Conservation (phyloP, 2,888 invertebrate species). For the Tribolium freemani region DNA sequence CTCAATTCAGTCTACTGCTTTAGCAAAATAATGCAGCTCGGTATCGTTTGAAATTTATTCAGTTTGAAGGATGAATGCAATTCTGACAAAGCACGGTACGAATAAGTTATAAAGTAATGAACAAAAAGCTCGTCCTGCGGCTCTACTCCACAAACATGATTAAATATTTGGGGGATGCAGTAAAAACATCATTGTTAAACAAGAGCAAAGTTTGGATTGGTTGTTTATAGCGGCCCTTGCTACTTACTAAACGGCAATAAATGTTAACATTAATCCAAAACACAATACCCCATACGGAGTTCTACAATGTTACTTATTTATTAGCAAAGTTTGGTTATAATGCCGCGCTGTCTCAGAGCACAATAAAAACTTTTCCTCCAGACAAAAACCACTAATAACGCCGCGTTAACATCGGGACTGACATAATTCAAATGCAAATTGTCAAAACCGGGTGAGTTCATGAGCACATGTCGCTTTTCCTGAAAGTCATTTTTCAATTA, state of each 20-base stretch:
- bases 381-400: slow-evolving; percentile 50
- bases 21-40: neutral
- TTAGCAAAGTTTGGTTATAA: slow-evolving; percentile 52
- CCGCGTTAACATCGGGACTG: slow-evolving; percentile 35
- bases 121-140: neutral
- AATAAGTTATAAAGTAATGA: neutral
- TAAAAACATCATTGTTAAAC: slow-evolving; percentile 32
- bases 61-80: neutral
- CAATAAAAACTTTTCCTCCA: slow-evolving; percentile 46
- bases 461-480: slow-evolving; percentile 27
- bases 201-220: slow-evolving; percentile 37
- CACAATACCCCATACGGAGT: slow-evolving; percentile 42
- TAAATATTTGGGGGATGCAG: slow-evolving; percentile 6
- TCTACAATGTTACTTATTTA: slow-evolving; percentile 51
- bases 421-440: slow-evolving; percentile 48
- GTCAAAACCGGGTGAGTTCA: slow-evolving; percentile 38
- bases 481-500: slow-evolving; percentile 35
- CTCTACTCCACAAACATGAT: neutral
- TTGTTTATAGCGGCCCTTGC: slow-evolving; percentile 27
- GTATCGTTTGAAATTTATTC: neutral
- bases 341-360: slow-evolving; percentile 44
- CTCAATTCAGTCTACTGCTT: neutral
- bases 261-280: slow-evolving; percentile 43
- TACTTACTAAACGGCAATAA: slow-evolving; percentile 40
- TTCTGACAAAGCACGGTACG: neutral